Evolutionary conservation across 2,797 vertebrate genomes (phyloP).

Genomic region (Monodelphis domestica): DNA sequence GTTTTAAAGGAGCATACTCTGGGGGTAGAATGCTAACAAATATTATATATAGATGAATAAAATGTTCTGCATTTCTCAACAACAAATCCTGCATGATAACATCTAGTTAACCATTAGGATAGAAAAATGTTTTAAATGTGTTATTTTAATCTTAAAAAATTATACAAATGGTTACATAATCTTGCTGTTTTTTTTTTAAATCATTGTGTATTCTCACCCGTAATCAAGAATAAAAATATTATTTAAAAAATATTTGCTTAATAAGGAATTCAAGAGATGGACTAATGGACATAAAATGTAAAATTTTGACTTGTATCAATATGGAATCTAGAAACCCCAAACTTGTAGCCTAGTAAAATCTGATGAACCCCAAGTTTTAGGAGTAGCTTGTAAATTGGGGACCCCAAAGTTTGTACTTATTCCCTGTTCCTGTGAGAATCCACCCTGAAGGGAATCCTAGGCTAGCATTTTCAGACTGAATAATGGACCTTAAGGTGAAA

Average conservation of each 20-base stretch:
- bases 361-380: no score
- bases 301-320: no score
- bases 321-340: no score
- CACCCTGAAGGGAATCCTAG: no score
- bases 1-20: not conserved
- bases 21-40: not conserved
- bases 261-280: not conserved
- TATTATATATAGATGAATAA: not conserved
- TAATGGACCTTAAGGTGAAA: no score
- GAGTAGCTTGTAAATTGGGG: no score
- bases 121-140: not conserved
- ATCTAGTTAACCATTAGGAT: not conserved
- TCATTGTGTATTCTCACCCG: not conserved
- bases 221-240: not conserved
- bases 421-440: no score
- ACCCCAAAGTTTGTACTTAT: no score
- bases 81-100: slow-evolving; percentile 1
- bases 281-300: no score
- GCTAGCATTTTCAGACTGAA: no score
- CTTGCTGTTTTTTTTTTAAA: not conserved
- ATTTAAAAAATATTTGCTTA: not conserved
- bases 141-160: not conserved
- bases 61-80: slow-evolving; percentile 14
- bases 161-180: slow-evolving; percentile 24
- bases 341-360: no score